These are phyloP conservation scores for Emydura subglobosa DNA, from an alignment of 2,113 vertebrate species.

Conservation along the genomic window DNA sequence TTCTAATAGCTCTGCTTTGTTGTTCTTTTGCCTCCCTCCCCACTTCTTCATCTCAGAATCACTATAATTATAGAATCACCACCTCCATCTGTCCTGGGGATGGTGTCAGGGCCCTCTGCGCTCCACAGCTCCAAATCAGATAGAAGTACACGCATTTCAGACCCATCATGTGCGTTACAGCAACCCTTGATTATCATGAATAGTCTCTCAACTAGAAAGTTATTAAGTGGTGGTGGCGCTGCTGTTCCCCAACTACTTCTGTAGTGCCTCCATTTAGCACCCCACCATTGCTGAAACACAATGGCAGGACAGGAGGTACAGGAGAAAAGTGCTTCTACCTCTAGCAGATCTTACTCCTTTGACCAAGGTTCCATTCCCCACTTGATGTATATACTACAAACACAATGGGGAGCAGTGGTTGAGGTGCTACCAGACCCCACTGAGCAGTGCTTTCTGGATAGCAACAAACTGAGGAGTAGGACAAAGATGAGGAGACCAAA, in stretches of 20 bases:
- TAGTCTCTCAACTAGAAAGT: neutral
- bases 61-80: neutral
- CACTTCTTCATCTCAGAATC: neutral
- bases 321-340: neutral
- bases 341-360: neutral
- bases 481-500: neutral
- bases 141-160: neutral
- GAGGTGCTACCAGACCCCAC: neutral
- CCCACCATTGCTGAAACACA: neutral
- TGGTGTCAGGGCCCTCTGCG: neutral
- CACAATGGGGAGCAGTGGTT: neutral
- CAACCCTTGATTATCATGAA: neutral
- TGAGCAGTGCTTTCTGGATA: neutral
- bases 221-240: neutral
- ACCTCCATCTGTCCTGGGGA: rapidly evolving
- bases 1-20: neutral
- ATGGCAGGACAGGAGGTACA: neutral
- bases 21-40: neutral
- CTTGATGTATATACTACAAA: neutral
- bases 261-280: too few relatives aligned
- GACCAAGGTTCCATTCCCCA: neutral
- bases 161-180: neutral
- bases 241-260: neutral
- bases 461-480: neutral
- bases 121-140: neutral